A percentile compares a stretch with the other conserved stretches of the same genome.
Evolutionary conservation across 2,888 invertebrate species (phyloP).

Genomic region (Perizoma flavofasciatum): DNA sequence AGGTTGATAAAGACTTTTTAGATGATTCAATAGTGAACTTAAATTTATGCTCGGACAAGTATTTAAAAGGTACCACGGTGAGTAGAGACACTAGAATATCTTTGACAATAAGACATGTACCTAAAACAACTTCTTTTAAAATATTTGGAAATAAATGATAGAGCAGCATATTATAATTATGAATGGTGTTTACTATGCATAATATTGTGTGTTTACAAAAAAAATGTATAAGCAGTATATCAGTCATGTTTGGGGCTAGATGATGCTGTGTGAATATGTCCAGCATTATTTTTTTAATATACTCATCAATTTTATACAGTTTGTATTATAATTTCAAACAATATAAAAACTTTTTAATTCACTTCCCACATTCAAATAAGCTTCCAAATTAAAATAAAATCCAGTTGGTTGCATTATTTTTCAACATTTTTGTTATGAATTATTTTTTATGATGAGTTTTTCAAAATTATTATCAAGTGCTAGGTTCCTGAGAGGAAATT

Average conservation of each 20-base stretch:
- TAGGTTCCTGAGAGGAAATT: slow-evolving; percentile 40
- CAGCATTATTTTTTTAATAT: too few relatives aligned
- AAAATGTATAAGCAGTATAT: too few relatives aligned
- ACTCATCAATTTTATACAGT: not conserved
- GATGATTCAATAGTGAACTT: slow-evolving; percentile 86
- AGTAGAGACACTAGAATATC: slow-evolving; percentile 90
- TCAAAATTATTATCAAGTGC: slow-evolving; percentile 63
- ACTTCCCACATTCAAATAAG: slow-evolving; percentile 31
- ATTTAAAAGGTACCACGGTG: slow-evolving; percentile 82
- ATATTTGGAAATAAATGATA: slow-evolving; percentile 77
- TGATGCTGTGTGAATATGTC: too few relatives aligned
- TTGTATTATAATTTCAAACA: slow-evolving; percentile 5
- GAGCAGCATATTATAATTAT: too few relatives aligned
- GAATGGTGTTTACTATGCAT: too few relatives aligned
- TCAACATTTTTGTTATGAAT: slow-evolving; percentile 35
- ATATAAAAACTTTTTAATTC: slow-evolving; percentile 20
- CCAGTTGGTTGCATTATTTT: slow-evolving; percentile 57
- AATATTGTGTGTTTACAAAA: too few relatives aligned
- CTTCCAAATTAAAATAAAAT: slow-evolving; percentile 38
- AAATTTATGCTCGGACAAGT: slow-evolving; percentile 82
- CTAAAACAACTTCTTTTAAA: slow-evolving; percentile 92
- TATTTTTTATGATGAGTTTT: slow-evolving; percentile 62
- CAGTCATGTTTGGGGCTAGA: too few relatives aligned
- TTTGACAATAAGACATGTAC: slow-evolving; percentile 96
- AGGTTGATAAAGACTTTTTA: slow-evolving; percentile 86